Percentiles rank a stretch among this genome's conserved stretches.
phyloP scores from a whole-genome alignment of 2,797 vertebrate genomes.

The Xiphophorus birchmanni region DNA sequence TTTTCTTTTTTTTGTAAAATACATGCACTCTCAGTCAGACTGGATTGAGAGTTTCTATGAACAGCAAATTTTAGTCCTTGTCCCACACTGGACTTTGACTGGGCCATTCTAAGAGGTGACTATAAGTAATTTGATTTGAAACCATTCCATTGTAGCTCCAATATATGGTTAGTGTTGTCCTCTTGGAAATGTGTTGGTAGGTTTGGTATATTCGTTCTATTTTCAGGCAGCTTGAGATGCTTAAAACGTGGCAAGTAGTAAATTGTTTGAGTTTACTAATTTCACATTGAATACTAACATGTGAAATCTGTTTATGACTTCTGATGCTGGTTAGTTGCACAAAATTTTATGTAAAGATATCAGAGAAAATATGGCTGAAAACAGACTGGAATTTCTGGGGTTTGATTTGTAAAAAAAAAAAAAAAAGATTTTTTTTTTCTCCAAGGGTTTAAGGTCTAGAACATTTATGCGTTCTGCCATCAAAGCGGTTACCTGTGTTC shows the following conservation, averaged over 20 bases:
- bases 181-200: background rate
- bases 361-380: background rate
- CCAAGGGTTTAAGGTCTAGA: background rate
- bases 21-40: background rate
- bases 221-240: background rate
- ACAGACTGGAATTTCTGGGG: background rate
- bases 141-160: background rate
- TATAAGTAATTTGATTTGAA: background rate
- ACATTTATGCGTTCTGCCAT: background rate
- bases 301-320: background rate
- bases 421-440: background rate
- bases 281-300: background rate
- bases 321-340: background rate
- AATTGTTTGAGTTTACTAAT: background rate
- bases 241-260: background rate
- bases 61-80: background rate
- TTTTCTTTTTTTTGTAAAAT: background rate
- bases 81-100: background rate
- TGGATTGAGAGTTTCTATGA: background rate
- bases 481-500: slow-evolving; percentile 69
- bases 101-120: background rate
- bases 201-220: background rate
- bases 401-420: background rate
- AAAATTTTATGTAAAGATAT: background rate
- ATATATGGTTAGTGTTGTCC: background rate